Base-by-base conservation (phyloP, 2,113 vertebrate species). In the Cochlearius cochlearius region DNA sequence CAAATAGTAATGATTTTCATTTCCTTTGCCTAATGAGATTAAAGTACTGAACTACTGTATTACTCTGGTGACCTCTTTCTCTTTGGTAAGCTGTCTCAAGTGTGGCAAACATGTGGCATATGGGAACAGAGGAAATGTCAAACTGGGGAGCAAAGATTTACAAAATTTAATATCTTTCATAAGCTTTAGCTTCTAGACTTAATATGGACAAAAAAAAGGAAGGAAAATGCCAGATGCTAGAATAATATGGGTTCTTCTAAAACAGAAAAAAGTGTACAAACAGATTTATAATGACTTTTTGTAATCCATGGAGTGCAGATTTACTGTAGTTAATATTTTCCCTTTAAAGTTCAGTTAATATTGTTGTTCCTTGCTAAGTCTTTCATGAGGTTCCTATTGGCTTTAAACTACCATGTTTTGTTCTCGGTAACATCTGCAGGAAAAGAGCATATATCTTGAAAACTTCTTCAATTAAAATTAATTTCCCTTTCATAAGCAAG, bases 311-410 rank as follows among this genome's bases (percentile, higher is more conserved):
- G 56, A 78, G 58, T 66, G 20, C 56, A 92, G 80, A 87, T 94
- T 95, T 93, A 58, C 66, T 68, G 19, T 84, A 76, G 59, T 63
- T 95, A 90, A 78, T 92, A 94, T 95, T 96, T 96, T 95, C 89
- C 89, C 77, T 97, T 79, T 95, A 94, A 95, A 97, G 84, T 96
- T 97, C 92, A 95, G 88, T 73, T 96, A 87, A 52, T 86, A 76
- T 78, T 94, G 49, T 92, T 94, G 53, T 81, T 92, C 56, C 27
- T 87, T 89, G 32, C 43, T 82, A 82, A 89, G 41, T 56, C 66
- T 69, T 95, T 76, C 29, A 59, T 56, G 32, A 82, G 50, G 25
- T 77, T 92, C 23, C 13, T 92, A 15, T 59, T 59, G n/a, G 34
- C 21, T 86, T 75, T 86, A 88, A 90, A 55, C 21, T 52, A 36